Conservation (phyloP, 2,113 vertebrate species). For the Eidolon helvum region DNA sequence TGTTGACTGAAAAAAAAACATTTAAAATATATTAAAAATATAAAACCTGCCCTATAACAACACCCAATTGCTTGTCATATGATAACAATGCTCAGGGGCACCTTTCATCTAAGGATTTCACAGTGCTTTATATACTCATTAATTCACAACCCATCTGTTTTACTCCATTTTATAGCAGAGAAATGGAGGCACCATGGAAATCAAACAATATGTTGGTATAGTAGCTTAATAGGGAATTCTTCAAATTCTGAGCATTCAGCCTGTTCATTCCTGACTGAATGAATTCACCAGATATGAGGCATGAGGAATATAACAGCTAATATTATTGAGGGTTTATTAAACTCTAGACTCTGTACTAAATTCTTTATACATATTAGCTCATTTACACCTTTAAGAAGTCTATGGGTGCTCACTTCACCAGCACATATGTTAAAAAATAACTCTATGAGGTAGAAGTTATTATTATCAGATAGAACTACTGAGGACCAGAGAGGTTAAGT, state of each 20-base stretch:
- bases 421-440: background rate
- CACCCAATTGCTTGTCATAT: background rate
- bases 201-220: slow-evolving; percentile 23
- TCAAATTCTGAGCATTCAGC: background rate
- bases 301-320: background rate
- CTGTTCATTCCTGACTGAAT: background rate
- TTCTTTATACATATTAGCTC: background rate
- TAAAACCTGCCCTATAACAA: slow-evolving; percentile 50
- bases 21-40: slow-evolving; percentile 65
- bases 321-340: background rate
- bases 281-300: background rate
- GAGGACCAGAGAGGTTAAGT: background rate
- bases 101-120: slow-evolving; percentile 50
- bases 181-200: background rate
- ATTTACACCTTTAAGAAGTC: background rate
- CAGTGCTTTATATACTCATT: slow-evolving; percentile 18
- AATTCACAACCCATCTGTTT: slow-evolving; percentile 64
- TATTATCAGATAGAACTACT: background rate
- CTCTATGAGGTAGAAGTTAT: background rate
- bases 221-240: background rate
- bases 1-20: slow-evolving; percentile 9
- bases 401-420: background rate
- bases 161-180: slow-evolving; percentile 44
- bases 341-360: background rate
- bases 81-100: slow-evolving; percentile 34